phyloP scores from a whole-genome alignment of 1,140 invertebrate species.

The Halyomorpha halys region DNA sequence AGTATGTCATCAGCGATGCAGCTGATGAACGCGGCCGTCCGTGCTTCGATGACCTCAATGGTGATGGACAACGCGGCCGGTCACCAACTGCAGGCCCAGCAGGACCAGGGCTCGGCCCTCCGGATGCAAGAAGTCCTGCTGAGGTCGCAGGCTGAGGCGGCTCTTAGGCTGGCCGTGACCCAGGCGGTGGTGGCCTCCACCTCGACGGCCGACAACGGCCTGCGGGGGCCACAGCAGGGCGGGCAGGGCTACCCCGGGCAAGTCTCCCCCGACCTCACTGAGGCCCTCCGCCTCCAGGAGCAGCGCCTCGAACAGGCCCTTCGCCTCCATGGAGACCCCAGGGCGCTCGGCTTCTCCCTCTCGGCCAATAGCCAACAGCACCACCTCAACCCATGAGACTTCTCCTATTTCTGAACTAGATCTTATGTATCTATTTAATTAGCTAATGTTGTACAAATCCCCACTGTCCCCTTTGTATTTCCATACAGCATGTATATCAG shows the following conservation, averaged over 20 bases:
- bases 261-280: constrained; percentile 48
- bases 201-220: constrained; percentile 33
- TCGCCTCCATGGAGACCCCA: constrained; percentile 57
- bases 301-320: constrained; percentile 70
- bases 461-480: not conserved
- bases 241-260: constrained; percentile 30
- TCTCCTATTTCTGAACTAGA: constrained; percentile 30
- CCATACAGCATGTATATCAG: constrained; percentile 8
- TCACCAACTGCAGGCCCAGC: constrained; percentile 33
- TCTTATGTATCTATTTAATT: constrained; percentile 13
- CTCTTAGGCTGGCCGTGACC: constrained; percentile 63
- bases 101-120: constrained; percentile 47
- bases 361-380: constrained; percentile 34
- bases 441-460: constrained; percentile 18
- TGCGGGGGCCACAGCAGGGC: constrained; percentile 3
- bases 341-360: constrained; percentile 51
- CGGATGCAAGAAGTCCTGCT: constrained; percentile 67
- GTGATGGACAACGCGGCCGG: constrained; percentile 42
- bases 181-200: constrained; percentile 45
- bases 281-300: constrained; percentile 66
- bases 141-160: constrained; percentile 70
- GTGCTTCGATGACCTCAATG: constrained; percentile 36
- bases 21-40: constrained; percentile 37
- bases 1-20: constrained; percentile 32
- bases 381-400: constrained; percentile 33